phyloP scores from a whole-genome alignment of 2,888 invertebrate genomes.

The Lypha dubia region DNA sequence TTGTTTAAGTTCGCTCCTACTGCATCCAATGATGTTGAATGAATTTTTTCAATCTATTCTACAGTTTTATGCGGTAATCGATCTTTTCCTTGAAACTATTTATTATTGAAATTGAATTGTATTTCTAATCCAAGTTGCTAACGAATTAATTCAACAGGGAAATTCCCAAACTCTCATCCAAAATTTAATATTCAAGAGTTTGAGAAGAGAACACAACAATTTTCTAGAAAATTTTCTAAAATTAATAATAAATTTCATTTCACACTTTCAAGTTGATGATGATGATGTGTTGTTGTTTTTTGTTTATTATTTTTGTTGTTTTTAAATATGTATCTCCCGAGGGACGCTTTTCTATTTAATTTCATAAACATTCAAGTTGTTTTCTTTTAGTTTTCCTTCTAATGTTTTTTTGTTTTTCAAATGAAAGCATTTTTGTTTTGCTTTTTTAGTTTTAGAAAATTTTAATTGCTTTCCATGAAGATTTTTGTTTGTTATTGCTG shows the following conservation, averaged over 20 bases:
- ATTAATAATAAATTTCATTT: conserved; percentile 59
- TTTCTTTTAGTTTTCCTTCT: conserved; percentile 15
- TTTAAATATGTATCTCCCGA: conserved; percentile 34
- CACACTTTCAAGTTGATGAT: conserved; percentile 56
- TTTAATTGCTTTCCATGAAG: conserved; percentile 62
- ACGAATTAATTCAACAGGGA: background rate
- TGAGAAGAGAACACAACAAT: conserved; percentile 1
- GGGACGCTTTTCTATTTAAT: conserved; percentile 60
- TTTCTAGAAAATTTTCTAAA: conserved; percentile 36
- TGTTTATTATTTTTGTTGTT: background rate
- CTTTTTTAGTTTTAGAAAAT: conserved; percentile 34
- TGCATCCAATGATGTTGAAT: background rate
- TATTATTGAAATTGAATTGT: background rate
- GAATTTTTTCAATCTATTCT: no score
- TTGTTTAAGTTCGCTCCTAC: no score
- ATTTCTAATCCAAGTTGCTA: background rate
- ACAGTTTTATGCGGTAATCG: no score
- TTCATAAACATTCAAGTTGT: conserved; percentile 28
- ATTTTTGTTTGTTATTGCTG: conserved; percentile 44
- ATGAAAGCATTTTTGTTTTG: conserved; percentile 36
- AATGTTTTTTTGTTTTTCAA: conserved; percentile 23
- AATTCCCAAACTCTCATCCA: conserved; percentile 21
- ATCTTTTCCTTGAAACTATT: background rate
- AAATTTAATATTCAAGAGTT: background rate
- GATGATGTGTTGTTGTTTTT: background rate